These are phyloP conservation scores for Anguilla anguilla DNA, from an alignment of 2,797 vertebrate genomes.

Conservation along the genomic window DNA sequence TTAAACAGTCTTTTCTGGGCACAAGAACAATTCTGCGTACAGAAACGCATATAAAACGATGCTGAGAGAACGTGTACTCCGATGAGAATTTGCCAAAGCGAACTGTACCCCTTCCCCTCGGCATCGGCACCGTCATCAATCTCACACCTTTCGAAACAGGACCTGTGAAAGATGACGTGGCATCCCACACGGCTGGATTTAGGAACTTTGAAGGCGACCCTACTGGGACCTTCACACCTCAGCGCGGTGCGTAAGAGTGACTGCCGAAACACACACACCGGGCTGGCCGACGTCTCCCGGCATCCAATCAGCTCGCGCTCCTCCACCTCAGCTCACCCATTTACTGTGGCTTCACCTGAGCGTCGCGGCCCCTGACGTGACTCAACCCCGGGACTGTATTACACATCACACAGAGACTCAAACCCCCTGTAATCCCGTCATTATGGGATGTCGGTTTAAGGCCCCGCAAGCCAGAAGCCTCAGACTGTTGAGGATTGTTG, in stretches of 20 bases:
- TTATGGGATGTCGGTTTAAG: neutral
- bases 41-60: neutral
- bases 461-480: neutral
- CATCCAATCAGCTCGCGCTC: neutral
- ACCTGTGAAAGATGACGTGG: neutral
- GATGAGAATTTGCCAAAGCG: neutral
- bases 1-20: neutral
- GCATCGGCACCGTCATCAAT: neutral
- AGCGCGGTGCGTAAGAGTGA: neutral
- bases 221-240: neutral
- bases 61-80: neutral
- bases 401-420: too few species aligned
- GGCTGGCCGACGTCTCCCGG: neutral
- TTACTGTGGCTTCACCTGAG: too few species aligned
- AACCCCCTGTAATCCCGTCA: neutral
- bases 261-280: neutral
- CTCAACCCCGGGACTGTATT: too few species aligned
- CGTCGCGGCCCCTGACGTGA: too few species aligned
- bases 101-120: neutral
- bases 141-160: neutral
- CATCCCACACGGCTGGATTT: neutral
- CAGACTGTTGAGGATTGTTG: too few species aligned
- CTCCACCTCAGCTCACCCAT: neutral
- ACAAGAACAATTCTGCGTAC: neutral
- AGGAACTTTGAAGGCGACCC: neutral